These are phyloP conservation scores for Oreocharis arfaki DNA, from an alignment of 2,113 vertebrate genomes.

Conservation along the genomic window DNA sequence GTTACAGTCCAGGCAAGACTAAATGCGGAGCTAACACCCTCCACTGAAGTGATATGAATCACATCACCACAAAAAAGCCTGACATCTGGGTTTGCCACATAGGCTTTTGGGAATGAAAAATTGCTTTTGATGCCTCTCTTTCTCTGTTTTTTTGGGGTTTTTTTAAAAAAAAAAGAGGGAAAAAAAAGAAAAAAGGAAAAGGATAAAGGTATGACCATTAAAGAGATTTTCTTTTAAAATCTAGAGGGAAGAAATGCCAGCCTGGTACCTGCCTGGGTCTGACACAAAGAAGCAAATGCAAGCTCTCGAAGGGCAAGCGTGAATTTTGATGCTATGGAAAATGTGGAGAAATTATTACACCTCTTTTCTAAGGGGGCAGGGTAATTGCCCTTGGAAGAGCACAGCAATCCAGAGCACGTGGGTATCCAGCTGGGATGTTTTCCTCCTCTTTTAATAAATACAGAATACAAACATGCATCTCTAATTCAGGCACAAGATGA, in stretches of 20 bases:
- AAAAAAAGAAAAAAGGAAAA: too few relatives aligned
- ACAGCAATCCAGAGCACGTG: not conserved
- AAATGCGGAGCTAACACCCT: slow-evolving; percentile 57
- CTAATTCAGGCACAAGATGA: not conserved
- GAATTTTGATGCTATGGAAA: not conserved
- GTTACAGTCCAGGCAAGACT: slow-evolving; percentile 24
- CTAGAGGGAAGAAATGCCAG: not conserved
- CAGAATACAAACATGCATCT: not conserved
- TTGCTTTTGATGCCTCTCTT: slow-evolving; percentile 26
- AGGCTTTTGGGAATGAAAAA: slow-evolving; percentile 34
- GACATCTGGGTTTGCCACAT: not conserved
- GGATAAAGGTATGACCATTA: not conserved
- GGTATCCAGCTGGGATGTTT: not conserved
- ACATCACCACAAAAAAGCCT: slow-evolving; percentile 56
- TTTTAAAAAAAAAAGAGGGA: not conserved
- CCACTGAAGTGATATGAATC: not conserved
- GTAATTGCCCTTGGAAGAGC: not conserved
- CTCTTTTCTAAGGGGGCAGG: not conserved
- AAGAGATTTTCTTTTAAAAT: not conserved
- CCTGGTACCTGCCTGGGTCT: not conserved
- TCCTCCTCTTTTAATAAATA: not conserved
- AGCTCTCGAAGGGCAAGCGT: not conserved
- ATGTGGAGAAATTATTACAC: not conserved
- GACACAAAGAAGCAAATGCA: not conserved
- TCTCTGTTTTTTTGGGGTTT: not conserved